A percentile compares a stretch with the other conserved stretches of the same genome.
Conservation (phyloP, 2,113 vertebrate species). For the Cranoglanis bouderius region DNA sequence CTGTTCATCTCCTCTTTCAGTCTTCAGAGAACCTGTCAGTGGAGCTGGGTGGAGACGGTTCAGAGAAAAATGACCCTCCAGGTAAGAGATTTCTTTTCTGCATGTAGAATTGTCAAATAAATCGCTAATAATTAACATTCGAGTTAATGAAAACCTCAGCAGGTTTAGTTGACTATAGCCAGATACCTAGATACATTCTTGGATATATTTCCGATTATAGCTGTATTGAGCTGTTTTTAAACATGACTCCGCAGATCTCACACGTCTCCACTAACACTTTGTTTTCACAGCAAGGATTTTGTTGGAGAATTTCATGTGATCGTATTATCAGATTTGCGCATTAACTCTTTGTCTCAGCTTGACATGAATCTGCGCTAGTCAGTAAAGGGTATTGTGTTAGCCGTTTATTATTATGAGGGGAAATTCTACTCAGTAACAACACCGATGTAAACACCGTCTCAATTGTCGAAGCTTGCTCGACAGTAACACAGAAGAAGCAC, state of each 20-base stretch:
- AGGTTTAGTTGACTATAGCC: not conserved
- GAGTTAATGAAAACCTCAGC: not conserved
- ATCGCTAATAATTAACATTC: not conserved
- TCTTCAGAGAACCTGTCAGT: constrained; percentile 91
- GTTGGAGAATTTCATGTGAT: not conserved
- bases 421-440: not conserved
- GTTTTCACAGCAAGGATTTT: too few relatives aligned
- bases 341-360: not conserved
- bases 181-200: not conserved
- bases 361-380: not conserved
- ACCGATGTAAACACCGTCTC: not conserved
- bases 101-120: not conserved
- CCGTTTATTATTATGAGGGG: not conserved
- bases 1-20: constrained; percentile 72
- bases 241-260: not conserved
- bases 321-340: too few relatives aligned
- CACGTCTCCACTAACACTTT: not conserved
- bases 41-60: constrained; percentile 85
- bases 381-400: not conserved
- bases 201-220: not conserved
- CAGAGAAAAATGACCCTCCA: constrained; percentile 88
- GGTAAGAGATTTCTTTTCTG: constrained; percentile 62
- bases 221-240: not conserved
- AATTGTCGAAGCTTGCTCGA: not conserved
- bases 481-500: constrained; percentile 44